Base-by-base conservation (phyloP, 1,140 invertebrate species). In the Ephestia elutella region DNA sequence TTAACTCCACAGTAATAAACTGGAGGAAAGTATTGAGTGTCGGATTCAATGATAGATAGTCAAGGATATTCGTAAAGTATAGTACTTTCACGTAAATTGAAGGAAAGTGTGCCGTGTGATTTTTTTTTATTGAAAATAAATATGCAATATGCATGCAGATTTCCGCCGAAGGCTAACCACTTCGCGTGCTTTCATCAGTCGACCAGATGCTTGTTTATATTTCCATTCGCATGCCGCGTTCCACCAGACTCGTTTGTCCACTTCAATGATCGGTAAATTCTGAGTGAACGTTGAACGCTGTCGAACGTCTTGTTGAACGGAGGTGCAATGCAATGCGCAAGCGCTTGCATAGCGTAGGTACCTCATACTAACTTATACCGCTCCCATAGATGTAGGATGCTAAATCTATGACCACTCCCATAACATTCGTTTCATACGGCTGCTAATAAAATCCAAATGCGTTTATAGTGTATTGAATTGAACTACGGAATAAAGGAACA, bases 11-110 rank as follows among this genome's bases (percentile, higher is more conserved):
- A 30, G 63, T 71, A 70, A 73, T 71, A 64, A 71, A 67, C 74
- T 71, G 72, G 71, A 75, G 75, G 80, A 80, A 53, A 53, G 19
- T 21, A 25, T 11, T 25, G 28, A 80, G 65, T 66, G 66, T 59
- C 59, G 48, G 62, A 71, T 63, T 65, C 68, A 73, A 66, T 79
- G 73, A 83, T 80, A 81, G 76, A 80, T 79, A 69, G 68, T 66
- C 75, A 73, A 80, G 74, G 77, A 86, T 82, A 69, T 44, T 15
- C 13, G 38, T 44, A 44, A 10, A 44, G n/a, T 44, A 25, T 32
- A 11, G 30, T 32, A 82, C 82, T 87, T 87, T 87, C 84, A 78
- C 84, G 80, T 77, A 85, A 83, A 81, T 86, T 83, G 71, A 64
- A 73, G 53, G 78, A 83, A 87, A 83, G 84, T 85, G 63, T 79